phyloP scores from a whole-genome alignment of 1,140 invertebrate genomes.

The Chionoecetes opilio region DNA sequence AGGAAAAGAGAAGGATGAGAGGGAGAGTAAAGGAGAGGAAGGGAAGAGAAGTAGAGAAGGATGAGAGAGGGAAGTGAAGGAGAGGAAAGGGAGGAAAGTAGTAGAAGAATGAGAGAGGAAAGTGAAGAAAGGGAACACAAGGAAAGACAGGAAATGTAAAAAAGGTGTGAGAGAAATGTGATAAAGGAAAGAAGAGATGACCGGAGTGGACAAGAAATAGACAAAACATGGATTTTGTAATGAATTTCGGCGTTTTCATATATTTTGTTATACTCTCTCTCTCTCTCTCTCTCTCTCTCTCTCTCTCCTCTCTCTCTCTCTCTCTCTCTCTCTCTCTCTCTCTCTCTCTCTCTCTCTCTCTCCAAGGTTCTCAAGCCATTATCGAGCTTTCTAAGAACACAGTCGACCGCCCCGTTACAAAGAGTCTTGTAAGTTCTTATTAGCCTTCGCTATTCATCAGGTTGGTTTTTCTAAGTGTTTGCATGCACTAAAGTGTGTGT shows the following conservation, averaged over 20 bases:
- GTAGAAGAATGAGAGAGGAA: not conserved
- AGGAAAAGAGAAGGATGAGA: not conserved
- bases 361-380: not conserved
- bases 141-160: too few species aligned
- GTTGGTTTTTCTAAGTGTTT: not conserved
- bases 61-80: not conserved
- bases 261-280: too few species aligned
- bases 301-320: conserved; percentile 43
- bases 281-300: too few species aligned
- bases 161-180: too few species aligned
- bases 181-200: too few species aligned
- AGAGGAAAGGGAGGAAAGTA: not conserved
- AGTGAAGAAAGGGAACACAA: too few species aligned
- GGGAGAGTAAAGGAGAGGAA: not conserved
- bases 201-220: too few species aligned
- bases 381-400: not conserved
- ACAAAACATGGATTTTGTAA: too few species aligned
- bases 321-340: conserved; percentile 49
- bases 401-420: not conserved
- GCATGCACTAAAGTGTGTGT: not conserved
- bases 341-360: not conserved
- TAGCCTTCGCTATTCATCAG: not conserved
- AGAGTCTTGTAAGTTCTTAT: not conserved
- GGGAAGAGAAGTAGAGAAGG: not conserved
- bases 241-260: too few species aligned